Evolutionary conservation across 2,113 vertebrate species (phyloP).

Genomic region (Phrynosoma platyrhinos): DNA sequence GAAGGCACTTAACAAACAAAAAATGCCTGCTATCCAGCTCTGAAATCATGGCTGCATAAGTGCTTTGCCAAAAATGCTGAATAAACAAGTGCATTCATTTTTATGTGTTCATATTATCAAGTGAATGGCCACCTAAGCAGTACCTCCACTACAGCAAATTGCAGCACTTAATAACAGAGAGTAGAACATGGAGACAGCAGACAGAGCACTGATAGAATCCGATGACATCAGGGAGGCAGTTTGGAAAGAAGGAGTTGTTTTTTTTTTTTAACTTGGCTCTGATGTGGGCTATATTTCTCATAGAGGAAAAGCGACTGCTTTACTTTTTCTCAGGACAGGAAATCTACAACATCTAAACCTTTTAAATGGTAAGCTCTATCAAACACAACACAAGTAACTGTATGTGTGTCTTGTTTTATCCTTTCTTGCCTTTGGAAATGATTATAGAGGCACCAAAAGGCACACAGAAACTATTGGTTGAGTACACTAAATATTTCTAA

Average conservation of each 20-base stretch:
- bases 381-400: background rate
- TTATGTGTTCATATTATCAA: background rate
- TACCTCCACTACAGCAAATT: background rate
- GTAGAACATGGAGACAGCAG: background rate
- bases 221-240: slow-evolving; percentile 9
- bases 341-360: background rate
- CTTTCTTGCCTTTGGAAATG: background rate
- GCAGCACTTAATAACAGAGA: background rate
- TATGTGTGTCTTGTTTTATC: background rate
- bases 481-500: background rate
- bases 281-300: background rate
- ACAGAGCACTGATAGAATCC: background rate
- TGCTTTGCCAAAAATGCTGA: background rate
- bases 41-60: too few species aligned
- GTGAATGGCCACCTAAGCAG: background rate
- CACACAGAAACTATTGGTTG: background rate
- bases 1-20: too few species aligned
- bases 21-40: background rate
- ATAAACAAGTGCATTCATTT: background rate
- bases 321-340: background rate
- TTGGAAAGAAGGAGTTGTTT: background rate
- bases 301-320: background rate
- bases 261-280: background rate
- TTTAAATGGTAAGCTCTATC: background rate
- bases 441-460: background rate